phyloP scores from a whole-genome alignment of 2,888 invertebrate genomes.

The Augochlorella aurata region DNA sequence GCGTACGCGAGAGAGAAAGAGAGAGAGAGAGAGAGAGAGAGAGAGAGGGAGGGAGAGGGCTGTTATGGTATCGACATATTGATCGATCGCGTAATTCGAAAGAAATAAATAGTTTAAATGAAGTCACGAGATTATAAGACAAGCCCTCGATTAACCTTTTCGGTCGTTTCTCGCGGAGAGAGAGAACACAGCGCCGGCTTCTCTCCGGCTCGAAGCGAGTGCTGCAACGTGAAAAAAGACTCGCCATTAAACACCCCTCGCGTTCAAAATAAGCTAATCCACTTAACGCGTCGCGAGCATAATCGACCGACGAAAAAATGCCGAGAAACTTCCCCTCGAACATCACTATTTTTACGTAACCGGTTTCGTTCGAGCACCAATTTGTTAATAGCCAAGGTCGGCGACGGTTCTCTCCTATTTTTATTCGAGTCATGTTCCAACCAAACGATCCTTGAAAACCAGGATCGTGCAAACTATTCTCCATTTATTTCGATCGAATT shows the following conservation, averaged over 20 bases:
- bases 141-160: slow-evolving; percentile 21
- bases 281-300: neutral
- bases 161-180: neutral
- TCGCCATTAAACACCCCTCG: neutral
- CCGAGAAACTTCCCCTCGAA: neutral
- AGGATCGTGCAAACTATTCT: too few species aligned
- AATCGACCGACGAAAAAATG: neutral
- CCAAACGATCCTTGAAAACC: too few species aligned
- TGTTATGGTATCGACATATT: slow-evolving; percentile 62
- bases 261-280: neutral
- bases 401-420: too few species aligned
- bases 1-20: too few species aligned
- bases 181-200: neutral
- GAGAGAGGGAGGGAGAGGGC: neutral
- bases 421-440: too few species aligned
- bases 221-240: neutral
- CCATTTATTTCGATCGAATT: too few species aligned
- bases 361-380: too few species aligned
- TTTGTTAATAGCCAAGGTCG: too few species aligned
- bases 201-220: neutral
- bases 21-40: too few species aligned
- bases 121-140: slow-evolving; percentile 36
- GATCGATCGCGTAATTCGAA: slow-evolving; percentile 54
- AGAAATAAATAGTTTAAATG: slow-evolving; percentile 55
- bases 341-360: too few species aligned